Evolutionary conservation across 2,888 invertebrate genomes (phyloP).

Genomic region (Andrena minutula): DNA sequence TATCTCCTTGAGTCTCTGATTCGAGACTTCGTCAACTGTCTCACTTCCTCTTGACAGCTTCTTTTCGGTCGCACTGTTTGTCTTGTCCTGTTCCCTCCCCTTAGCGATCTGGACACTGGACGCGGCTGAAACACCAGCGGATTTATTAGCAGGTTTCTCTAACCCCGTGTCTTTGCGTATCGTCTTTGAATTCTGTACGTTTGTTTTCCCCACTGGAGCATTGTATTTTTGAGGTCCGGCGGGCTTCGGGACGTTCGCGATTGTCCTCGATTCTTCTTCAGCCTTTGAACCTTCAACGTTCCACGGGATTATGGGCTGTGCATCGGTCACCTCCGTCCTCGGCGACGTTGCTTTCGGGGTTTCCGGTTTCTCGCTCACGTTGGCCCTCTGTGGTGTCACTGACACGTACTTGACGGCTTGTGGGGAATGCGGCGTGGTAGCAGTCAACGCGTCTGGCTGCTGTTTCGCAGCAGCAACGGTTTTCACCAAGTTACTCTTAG

Average conservation of each 20-base stretch:
- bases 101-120: neutral
- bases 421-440: neutral
- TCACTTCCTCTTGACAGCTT: neutral
- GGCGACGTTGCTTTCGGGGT: neutral
- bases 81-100: neutral
- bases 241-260: neutral
- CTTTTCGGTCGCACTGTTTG: neutral
- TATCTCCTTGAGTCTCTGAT: constrained; percentile 49
- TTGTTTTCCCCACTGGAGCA: neutral
- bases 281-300: neutral
- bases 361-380: neutral
- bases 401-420: neutral
- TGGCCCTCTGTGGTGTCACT: neutral
- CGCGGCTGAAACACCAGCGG: constrained; percentile 47
- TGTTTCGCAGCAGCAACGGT: neutral
- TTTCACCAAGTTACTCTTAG: neutral
- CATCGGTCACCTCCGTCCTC: neutral
- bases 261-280: neutral
- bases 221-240: neutral
- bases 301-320: neutral
- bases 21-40: constrained; percentile 1
- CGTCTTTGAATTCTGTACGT: constrained; percentile 24
- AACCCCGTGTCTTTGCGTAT: constrained; percentile 10
- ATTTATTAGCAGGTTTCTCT: constrained; percentile 28
- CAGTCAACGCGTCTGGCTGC: neutral